Evolutionary conservation across 2,888 invertebrate genomes (phyloP).

Genomic region (Cylloceria caligata): DNA sequence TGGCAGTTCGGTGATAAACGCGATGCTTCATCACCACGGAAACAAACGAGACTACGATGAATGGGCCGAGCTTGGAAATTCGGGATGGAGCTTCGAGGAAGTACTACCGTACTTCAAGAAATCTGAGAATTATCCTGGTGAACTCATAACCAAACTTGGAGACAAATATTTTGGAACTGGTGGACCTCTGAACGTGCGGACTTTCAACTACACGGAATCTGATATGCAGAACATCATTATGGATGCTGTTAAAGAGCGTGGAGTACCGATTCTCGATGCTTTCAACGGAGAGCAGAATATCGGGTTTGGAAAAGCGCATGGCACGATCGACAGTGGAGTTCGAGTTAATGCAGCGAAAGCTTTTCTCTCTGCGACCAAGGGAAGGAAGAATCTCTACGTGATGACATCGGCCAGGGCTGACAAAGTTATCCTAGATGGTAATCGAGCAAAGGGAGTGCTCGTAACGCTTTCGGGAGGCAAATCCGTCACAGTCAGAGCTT

Average conservation of each 20-base stretch:
- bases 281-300: slow-evolving; percentile 84
- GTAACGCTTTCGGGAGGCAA: slow-evolving; percentile 81
- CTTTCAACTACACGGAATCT: slow-evolving; percentile 79
- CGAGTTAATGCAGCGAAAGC: slow-evolving; percentile 84
- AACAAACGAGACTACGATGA: slow-evolving; percentile 88
- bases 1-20: slow-evolving; percentile 88
- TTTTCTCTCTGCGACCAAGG: slow-evolving; percentile 84
- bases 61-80: slow-evolving; percentile 88
- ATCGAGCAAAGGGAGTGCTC: slow-evolving; percentile 84
- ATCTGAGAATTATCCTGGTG: slow-evolving; percentile 74
- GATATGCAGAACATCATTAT: slow-evolving; percentile 83
- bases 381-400: slow-evolving; percentile 87
- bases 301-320: slow-evolving; percentile 85
- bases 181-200: slow-evolving; percentile 85
- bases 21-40: slow-evolving; percentile 88
- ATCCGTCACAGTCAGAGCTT: slow-evolving; percentile 81
- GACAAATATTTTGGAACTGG: slow-evolving; percentile 82
- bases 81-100: slow-evolving; percentile 87
- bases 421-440: slow-evolving; percentile 85
- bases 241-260: slow-evolving; percentile 85
- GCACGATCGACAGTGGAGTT: slow-evolving; percentile 83
- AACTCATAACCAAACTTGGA: slow-evolving; percentile 80
- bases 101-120: slow-evolving; percentile 83
- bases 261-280: slow-evolving; percentile 80
- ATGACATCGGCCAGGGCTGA: slow-evolving; percentile 87